These are phyloP conservation scores for Spatulosminthurus flaviceps DNA, from an alignment of 2,888 invertebrate genomes.

Conservation along the genomic window DNA sequence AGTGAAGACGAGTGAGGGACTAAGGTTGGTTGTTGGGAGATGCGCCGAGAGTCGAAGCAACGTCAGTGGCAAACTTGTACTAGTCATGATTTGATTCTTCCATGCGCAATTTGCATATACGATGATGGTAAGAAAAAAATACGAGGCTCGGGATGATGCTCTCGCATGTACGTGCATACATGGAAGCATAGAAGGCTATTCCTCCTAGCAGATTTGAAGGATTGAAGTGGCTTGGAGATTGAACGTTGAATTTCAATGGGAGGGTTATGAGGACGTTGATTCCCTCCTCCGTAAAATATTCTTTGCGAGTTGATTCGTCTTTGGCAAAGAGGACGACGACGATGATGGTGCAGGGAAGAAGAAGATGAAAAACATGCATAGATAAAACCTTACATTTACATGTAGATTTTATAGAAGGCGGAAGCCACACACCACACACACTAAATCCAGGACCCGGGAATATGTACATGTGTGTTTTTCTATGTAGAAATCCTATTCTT, in stretches of 20 bases:
- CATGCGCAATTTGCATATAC: constrained; percentile 61
- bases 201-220: constrained; percentile 40
- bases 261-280: constrained; percentile 10
- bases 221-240: constrained; percentile 19
- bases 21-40: not conserved
- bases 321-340: too few species aligned
- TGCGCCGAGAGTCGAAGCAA: constrained; percentile 13
- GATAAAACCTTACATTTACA: not conserved
- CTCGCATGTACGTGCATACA: too few species aligned
- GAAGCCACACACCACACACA: not conserved
- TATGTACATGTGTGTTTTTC: too few species aligned
- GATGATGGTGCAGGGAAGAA: not conserved
- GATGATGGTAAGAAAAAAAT: constrained; percentile 7
- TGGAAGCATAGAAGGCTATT: constrained; percentile 19
- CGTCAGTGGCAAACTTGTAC: constrained; percentile 20
- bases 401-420: constrained; percentile 18
- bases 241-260: constrained; percentile 32
- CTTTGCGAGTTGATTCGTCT: constrained; percentile 23
- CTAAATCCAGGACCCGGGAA: not conserved
- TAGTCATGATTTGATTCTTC: constrained; percentile 49
- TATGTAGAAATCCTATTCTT: too few species aligned
- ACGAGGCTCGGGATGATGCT: too few species aligned
- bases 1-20: not conserved
- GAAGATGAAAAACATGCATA: too few species aligned
- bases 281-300: constrained; percentile 38